A percentile compares a stretch with the other conserved stretches of the same genome.
phyloP scores from a whole-genome alignment of 1,140 invertebrate genomes.

The Neodiprion lecontei region DNA sequence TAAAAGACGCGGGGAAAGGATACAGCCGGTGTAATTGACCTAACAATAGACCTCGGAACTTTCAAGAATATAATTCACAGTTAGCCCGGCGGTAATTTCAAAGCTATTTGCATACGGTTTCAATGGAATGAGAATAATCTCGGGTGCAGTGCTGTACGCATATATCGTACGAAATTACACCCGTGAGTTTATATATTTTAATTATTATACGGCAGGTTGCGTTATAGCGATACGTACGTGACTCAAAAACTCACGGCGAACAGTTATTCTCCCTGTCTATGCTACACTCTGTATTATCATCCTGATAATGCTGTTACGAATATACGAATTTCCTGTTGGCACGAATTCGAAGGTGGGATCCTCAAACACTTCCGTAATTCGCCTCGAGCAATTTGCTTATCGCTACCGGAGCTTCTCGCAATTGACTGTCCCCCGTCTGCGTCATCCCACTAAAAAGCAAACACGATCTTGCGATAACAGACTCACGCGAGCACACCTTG shows the following conservation, averaged over 20 bases:
- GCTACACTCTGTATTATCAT: not conserved
- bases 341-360: not conserved
- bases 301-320: not conserved
- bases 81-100: not conserved
- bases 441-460: no score
- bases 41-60: slow-evolving; percentile 1
- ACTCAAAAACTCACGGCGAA: not conserved
- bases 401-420: no score
- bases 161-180: not conserved
- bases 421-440: no score
- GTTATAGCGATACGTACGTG: not conserved
- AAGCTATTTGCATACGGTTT: no score
- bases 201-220: not conserved
- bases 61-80: slow-evolving; percentile 4
- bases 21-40: not conserved
- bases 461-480: no score
- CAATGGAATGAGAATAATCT: no score
- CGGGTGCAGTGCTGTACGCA: no score
- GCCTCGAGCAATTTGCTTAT: not conserved
- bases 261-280: not conserved
- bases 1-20: no score
- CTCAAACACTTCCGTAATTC: not conserved
- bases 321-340: not conserved
- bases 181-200: not conserved
- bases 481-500: no score